Evolutionary conservation across 2,113 vertebrate species (phyloP).

Genomic region (Corythoichthys haematopterus): DNA sequence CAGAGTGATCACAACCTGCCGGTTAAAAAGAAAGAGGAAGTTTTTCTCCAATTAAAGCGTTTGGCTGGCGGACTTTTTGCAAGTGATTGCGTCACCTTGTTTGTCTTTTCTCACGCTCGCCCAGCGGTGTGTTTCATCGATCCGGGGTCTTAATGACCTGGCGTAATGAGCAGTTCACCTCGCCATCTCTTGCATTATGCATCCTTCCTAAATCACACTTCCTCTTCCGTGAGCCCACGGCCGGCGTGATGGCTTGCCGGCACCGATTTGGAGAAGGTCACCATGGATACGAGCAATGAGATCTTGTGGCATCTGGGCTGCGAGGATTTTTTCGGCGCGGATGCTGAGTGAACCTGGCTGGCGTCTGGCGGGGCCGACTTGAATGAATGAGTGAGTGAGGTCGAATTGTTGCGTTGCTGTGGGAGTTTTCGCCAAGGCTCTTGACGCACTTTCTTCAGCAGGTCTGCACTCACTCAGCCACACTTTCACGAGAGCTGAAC

Average conservation of each 20-base stretch:
- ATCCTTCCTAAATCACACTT: background rate
- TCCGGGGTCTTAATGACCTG: background rate
- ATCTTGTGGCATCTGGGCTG: background rate
- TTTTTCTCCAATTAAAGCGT: background rate
- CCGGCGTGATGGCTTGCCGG: background rate
- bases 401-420: background rate
- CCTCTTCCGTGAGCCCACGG: background rate
- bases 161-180: background rate
- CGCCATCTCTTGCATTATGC: background rate
- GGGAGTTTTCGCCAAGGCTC: background rate
- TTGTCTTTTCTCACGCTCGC: conserved; percentile 1
- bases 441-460: background rate
- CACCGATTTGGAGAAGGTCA: background rate
- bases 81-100: background rate
- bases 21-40: background rate
- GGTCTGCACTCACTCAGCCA: background rate
- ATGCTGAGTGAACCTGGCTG: background rate
- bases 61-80: background rate
- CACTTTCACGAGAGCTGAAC: conserved; percentile 1
- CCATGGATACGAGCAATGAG: background rate
- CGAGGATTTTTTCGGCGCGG: background rate
- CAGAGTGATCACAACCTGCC: background rate
- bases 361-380: background rate
- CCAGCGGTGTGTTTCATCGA: background rate
- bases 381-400: background rate